These are phyloP conservation scores for Pogona vitticeps DNA, from an alignment of 2,113 vertebrate species.

Conservation along the genomic window DNA sequence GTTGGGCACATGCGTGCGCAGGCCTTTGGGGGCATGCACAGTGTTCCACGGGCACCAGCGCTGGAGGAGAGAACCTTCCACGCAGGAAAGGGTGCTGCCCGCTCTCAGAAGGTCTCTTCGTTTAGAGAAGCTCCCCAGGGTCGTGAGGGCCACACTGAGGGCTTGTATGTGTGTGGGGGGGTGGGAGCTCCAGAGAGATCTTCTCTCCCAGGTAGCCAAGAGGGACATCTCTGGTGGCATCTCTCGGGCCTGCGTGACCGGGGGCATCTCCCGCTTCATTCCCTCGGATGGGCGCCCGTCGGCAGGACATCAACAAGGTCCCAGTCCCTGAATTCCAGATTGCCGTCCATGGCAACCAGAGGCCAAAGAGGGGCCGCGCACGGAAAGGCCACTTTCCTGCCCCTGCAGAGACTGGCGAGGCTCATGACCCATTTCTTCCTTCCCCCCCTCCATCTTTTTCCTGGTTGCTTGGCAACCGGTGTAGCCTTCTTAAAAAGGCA, in stretches of 20 bases:
- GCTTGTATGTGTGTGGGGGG: no score
- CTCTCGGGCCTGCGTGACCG: neutral
- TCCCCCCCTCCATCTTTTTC: neutral
- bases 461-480: slow-evolving; percentile 69
- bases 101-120: no score
- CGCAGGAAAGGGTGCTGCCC: no score
- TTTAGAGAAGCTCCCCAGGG: neutral
- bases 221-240: neutral
- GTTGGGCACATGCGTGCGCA: no score
- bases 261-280: neutral
- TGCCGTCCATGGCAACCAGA: neutral
- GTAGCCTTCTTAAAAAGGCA: slow-evolving; percentile 53
- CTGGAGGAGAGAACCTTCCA: no score
- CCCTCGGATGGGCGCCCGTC: neutral
- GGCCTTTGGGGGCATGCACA: no score
- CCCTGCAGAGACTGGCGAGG: slow-evolving; percentile 47
- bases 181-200: neutral
- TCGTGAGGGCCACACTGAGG: no score
- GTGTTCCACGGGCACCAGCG: no score
- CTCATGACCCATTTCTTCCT: slow-evolving; percentile 66
- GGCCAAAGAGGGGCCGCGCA: neutral
- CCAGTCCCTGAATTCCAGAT: neutral
- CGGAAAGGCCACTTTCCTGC: slow-evolving; percentile 33
- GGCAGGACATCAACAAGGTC: neutral
- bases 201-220: no score